Evolutionary conservation across 2,888 invertebrate species (phyloP), one percentile per base, ranked within the genome.

Genomic region (Coelopa pilipes): DNA sequence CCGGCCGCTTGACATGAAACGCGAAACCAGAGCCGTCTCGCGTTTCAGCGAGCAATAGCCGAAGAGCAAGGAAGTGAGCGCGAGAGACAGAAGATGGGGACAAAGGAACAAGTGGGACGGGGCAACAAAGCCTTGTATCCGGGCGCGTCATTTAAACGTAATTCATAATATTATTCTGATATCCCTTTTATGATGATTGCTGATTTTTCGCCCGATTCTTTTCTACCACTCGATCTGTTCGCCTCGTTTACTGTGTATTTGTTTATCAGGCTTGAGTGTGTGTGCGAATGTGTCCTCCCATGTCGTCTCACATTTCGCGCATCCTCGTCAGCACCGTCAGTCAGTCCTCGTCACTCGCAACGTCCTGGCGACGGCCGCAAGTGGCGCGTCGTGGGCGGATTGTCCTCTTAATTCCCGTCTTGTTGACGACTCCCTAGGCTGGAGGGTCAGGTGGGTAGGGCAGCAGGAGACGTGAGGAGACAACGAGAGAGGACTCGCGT

Each of bases 151-250:
- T 70, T 70, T 49, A 70, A 70, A 70, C 60, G 70, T 70, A 70
- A 70, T 70, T 70, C 60, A 70, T 59, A 70, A 70, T 60, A 70
- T 60, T 49, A 70, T 70, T 70, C 10, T 53, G 53, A 47, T 47
- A 60, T 49, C 60, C 70, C 47, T 15, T 47, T 47, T 59, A 47
- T 19, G 59, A 24, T 70, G 49, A 46, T 69, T 45, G 69, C 46
- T 69, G 70, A 24, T 59, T 12, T 60, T 60, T 59, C n/a, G 9
- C 34, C 49, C 5, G 24, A 50, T 21, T 2, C 13, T 21, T 59
- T 57, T 1, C 57, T 57, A n/a, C 12, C n/a, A 47, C 11, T 24
- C 34, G 34, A 34, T 34, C 34, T 34, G 2, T 34, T 34, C 34
- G 34, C 34, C 11, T 13, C 59, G 45, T 21, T 4, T 53, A 12